These are phyloP conservation scores for Polyodon spathula DNA, from an alignment of 2,113 vertebrate genomes.

Conservation along the genomic window DNA sequence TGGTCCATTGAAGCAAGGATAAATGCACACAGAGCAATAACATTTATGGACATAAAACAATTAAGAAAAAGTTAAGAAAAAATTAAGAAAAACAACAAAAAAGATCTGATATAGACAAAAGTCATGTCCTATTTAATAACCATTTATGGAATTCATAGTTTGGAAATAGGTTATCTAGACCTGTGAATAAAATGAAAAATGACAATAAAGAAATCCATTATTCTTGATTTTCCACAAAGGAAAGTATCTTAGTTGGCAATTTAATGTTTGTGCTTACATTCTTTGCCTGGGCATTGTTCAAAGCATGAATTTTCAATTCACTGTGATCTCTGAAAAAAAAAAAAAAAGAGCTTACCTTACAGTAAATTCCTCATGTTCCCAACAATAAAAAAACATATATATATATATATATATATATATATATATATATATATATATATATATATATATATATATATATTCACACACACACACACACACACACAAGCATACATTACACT, in stretches of 20 bases:
- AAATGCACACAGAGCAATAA: too few species aligned
- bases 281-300: slow-evolving; percentile 15
- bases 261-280: not conserved
- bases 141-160: not conserved
- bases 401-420: not conserved
- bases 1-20: too few species aligned
- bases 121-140: not conserved
- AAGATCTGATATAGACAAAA: not conserved
- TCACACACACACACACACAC: too few species aligned
- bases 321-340: slow-evolving; percentile 4
- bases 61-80: too few species aligned
- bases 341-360: slow-evolving; percentile 8
- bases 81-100: not conserved
- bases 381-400: not conserved
- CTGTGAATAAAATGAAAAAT: slow-evolving; percentile 9
- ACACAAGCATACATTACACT: slow-evolving; percentile 7
- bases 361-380: not conserved
- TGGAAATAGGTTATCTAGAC: too few species aligned
- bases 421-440: too few species aligned
- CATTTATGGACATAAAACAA: too few species aligned
- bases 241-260: not conserved
- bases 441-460: too few species aligned
- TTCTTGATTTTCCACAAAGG: not conserved
- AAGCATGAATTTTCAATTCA: slow-evolving; percentile 10
- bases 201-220: slow-evolving; percentile 7